A percentile compares a stretch with the other conserved stretches of the same genome.
phyloP scores from a whole-genome alignment of 2,113 vertebrate genomes.

The Myotis lucifugus region DNA sequence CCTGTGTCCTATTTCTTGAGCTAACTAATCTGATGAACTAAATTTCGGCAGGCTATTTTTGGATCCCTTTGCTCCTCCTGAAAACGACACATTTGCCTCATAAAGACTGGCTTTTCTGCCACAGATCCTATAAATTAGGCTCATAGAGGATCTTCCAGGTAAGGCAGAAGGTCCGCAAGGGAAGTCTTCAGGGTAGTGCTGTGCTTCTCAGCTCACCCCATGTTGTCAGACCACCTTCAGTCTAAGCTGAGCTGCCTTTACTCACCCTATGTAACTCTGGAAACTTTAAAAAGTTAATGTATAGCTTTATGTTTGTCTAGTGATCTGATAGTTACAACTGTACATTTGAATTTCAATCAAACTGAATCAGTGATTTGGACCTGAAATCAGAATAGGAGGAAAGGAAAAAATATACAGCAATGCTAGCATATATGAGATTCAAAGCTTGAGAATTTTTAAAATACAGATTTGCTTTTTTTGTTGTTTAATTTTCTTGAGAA shows the following conservation, averaged over 20 bases:
- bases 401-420: background rate
- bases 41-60: background rate
- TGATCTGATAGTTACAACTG: background rate
- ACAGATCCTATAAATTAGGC: background rate
- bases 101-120: background rate
- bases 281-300: background rate
- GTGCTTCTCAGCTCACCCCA: background rate
- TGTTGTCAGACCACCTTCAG: background rate
- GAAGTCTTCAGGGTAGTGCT: background rate
- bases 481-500: slow-evolving; percentile 16
- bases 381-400: background rate
- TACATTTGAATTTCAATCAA: background rate
- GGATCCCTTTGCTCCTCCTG: background rate
- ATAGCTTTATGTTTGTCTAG: background rate
- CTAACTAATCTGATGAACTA: background rate
- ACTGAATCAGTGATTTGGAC: background rate
- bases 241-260: background rate
- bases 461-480: background rate
- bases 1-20: background rate
- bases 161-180: background rate
- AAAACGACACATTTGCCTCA: background rate
- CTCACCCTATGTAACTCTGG: background rate
- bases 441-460: background rate
- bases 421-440: background rate
- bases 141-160: background rate